Percentiles rank a stretch among this genome's conserved stretches.
Conservation (phyloP, 2,888 invertebrate species). For the Chaitophorus viminalis region DNA sequence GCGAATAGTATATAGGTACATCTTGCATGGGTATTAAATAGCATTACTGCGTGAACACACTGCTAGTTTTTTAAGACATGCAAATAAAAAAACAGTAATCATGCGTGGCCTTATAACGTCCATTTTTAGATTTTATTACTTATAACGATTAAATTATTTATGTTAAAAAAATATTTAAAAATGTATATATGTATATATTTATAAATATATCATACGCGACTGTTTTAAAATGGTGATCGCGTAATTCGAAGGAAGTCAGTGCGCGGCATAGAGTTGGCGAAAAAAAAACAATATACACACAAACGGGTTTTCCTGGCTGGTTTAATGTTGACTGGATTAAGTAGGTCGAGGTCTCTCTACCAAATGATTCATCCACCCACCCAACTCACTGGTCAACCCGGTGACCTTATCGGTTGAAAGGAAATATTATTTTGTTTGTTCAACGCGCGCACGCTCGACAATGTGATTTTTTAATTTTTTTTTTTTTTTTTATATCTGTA, state of each 20-base stretch:
- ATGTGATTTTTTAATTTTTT: conserved; percentile 22
- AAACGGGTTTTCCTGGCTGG: conserved; percentile 61
- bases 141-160: neutral
- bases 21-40: neutral
- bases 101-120: conserved; percentile 39
- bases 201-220: neutral
- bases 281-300: conserved; percentile 53
- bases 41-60: neutral
- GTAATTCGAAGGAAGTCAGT: conserved; percentile 58
- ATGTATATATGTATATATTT: neutral
- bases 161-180: neutral
- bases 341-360: conserved; percentile 57
- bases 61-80: neutral
- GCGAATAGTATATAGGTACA: too few species aligned
- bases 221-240: conserved; percentile 47
- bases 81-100: conserved; percentile 29
- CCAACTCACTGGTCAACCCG: conserved; percentile 56
- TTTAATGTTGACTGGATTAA: conserved; percentile 61
- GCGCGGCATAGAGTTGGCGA: conserved; percentile 30
- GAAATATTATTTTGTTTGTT: conserved; percentile 60
- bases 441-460: conserved; percentile 37
- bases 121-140: conserved; percentile 42
- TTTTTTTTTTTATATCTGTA: neutral
- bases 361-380: conserved; percentile 61
- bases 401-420: conserved; percentile 61